Conservation (phyloP, 2,797 vertebrate genomes). For the Sylvilagus floridanus region DNA sequence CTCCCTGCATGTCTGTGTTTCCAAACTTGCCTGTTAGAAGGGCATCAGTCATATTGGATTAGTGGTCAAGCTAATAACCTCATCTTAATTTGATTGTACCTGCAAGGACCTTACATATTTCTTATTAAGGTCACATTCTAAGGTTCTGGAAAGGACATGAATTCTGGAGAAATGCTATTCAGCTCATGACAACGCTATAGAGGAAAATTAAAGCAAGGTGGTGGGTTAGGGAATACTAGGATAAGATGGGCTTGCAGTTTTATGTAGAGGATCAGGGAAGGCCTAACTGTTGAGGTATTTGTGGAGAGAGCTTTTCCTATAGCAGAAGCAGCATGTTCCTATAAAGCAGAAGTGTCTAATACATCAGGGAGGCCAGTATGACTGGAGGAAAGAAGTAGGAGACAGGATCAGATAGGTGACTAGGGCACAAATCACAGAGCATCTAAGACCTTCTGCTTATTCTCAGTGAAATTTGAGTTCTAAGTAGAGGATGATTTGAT, state of each 20-base stretch:
- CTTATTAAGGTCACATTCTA: constrained; percentile 20
- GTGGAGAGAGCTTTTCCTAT: background rate
- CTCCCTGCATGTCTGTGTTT: background rate
- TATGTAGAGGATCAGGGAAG: background rate
- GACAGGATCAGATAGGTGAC: background rate
- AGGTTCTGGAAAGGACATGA: constrained; percentile 1
- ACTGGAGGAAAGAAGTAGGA: constrained; percentile 5
- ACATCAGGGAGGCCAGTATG: background rate
- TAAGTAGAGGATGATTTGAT: background rate
- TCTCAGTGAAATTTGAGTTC: background rate
- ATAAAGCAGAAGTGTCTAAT: background rate
- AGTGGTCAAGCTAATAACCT: background rate
- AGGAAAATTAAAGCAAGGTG: background rate
- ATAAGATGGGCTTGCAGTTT: background rate
- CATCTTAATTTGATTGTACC: constrained; percentile 6
- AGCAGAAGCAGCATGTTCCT: background rate
- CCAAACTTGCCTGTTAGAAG: background rate
- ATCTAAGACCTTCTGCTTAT: background rate
- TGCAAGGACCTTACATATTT: constrained; percentile 2
- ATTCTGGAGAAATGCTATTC: background rate
- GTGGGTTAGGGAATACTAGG: background rate
- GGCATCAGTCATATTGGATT: background rate
- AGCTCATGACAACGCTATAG: background rate
- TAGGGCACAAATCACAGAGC: background rate
- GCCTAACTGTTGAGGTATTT: background rate